phyloP scores from a whole-genome alignment of 1,140 invertebrate species.

The Lepidostoma basale region DNA sequence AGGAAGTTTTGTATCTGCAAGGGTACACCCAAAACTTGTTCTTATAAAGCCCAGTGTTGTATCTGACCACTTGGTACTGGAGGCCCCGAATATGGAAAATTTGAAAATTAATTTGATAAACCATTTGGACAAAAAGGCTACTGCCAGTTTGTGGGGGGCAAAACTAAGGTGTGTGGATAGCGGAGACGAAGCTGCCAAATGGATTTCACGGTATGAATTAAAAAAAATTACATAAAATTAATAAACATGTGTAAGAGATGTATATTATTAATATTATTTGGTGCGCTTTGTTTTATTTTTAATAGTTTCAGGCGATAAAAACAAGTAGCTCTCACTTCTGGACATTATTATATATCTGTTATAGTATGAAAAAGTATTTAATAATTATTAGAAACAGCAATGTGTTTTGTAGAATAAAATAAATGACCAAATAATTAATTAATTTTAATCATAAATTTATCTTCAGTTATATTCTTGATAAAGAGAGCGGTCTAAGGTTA shows the following conservation, averaged over 20 bases:
- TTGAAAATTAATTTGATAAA: conserved; percentile 30
- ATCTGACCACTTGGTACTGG: conserved; percentile 24
- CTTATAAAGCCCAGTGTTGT: conserved; percentile 27
- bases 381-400: too few relatives aligned
- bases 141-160: conserved; percentile 28
- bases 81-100: conserved; percentile 28
- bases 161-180: conserved; percentile 25
- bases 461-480: conserved; percentile 26
- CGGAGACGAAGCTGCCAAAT: conserved; percentile 35
- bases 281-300: too few relatives aligned
- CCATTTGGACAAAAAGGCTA: neutral
- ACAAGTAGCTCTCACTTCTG: too few relatives aligned
- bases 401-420: too few relatives aligned
- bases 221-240: too few relatives aligned
- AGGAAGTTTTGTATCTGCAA: conserved; percentile 31
- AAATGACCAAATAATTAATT: too few relatives aligned
- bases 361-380: too few relatives aligned
- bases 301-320: too few relatives aligned
- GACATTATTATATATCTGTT: too few relatives aligned
- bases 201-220: conserved; percentile 41
- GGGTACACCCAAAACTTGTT: conserved; percentile 31
- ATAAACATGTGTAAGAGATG: too few relatives aligned
- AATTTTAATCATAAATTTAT: too few relatives aligned
- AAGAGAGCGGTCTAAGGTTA: conserved; percentile 34
- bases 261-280: too few relatives aligned